Evolutionary conservation across 2,888 invertebrate genomes (phyloP), one percentile per base, ranked within the genome.

Genomic region (Drosophila ezoana): DNA sequence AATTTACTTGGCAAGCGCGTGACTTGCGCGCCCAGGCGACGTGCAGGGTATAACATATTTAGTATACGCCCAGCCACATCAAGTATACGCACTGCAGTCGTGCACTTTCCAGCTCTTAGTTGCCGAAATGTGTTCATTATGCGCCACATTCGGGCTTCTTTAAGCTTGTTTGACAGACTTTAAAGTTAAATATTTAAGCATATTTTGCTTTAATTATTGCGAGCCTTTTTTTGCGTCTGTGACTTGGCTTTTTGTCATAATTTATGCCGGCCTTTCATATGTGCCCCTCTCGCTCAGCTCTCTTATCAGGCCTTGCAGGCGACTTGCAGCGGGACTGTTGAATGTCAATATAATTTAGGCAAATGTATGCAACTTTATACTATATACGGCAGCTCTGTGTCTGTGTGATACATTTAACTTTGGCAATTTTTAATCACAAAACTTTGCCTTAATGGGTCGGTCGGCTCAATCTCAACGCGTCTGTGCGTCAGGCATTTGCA

Each of bases 271-370:
- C 64, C 70, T 70, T 72, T 58, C 72, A 70, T 56, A 63, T 75
- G 62, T 71, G 61, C 33, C 58, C 13, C 32, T 9, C 41, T 58
- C 40, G 81, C 72, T 73, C 54, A 69, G 86, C 74, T 58, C 81
- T 79, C 89, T 85, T 85, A 85, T 85, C 85, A 84, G 89, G 67
- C 48, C 68, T 75, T 87, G 89, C 84, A 85, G 84, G 59, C 77
- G 49, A 58, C 68, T 88, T 82, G 85, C 87, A 82, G 69, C 72
- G 54, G 48, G 40, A 44, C 62, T 47, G 64, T 69, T 62, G 63
- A 68, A 44, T 81, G 89, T 81, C 89, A 87, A 85, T 87, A 87
- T 89, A 89, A 85, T 85, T 84, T 84, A 87, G 48, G 72, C 85
- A 85, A 83, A 88, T 83, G 48, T 83, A 88, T 83, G 88, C 83